phyloP scores from a whole-genome alignment of 2,888 invertebrate species.

The Dasypogon diadema region DNA sequence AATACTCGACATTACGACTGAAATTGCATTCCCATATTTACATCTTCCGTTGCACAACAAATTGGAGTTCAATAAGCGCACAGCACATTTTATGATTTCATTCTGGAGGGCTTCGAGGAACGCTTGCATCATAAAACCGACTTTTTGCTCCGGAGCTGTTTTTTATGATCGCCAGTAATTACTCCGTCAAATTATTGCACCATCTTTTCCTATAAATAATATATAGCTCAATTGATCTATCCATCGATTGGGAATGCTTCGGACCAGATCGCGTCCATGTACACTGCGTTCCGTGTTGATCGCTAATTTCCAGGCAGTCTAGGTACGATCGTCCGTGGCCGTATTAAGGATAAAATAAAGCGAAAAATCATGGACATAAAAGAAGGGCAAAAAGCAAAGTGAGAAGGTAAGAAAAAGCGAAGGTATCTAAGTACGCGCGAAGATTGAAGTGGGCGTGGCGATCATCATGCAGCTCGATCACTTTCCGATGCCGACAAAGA shows the following conservation, averaged over 20 bases:
- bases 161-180: slow-evolving; percentile 17
- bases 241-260: slow-evolving; percentile 16
- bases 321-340: not conserved
- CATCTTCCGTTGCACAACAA: not conserved
- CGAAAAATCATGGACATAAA: slow-evolving; percentile 2
- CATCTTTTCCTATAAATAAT: slow-evolving; percentile 27
- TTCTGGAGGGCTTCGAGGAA: not conserved
- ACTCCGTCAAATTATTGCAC: slow-evolving; percentile 2
- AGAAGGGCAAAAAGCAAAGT: slow-evolving; percentile 25
- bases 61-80: not conserved
- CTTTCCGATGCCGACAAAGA: slow-evolving; percentile 57
- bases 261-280: not conserved
- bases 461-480: slow-evolving; percentile 54
- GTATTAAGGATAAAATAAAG: slow-evolving; percentile 5
- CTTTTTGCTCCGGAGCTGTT: not conserved
- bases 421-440: slow-evolving; percentile 54
- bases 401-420: slow-evolving; percentile 44
- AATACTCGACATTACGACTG: too few relatives aligned
- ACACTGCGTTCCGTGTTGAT: slow-evolving; percentile 12
- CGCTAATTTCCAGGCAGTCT: not conserved
- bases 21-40: not conserved
- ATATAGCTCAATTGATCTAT: slow-evolving; percentile 23
- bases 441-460: slow-evolving; percentile 57
- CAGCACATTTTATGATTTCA: not conserved
- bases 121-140: not conserved